Base-by-base conservation (phyloP, 2,113 vertebrate species). In the Vimba vimba region DNA sequence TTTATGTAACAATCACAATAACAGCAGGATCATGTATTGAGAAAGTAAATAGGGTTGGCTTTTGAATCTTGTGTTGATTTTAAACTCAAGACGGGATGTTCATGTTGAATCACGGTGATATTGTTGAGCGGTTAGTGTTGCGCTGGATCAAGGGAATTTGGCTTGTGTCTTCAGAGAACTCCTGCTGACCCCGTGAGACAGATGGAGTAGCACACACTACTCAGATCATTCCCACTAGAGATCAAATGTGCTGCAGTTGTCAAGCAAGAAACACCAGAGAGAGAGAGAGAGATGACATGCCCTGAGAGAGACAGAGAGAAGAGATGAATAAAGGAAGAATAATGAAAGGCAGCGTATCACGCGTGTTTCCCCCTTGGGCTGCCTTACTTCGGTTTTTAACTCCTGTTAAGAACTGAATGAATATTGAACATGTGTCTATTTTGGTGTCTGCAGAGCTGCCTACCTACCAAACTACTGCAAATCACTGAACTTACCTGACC, bases 201-300 rank as follows among this genome's bases (percentile, higher is more conserved):
- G 60, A 68, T n/a, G 36, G 43, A 60, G 79, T 64, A 64, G 83
- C 59, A 73, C 69, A 64, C 50, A 62, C 45, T 57, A 10, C 77
- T 88, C 77, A 60, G 47, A 64, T 78, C 59, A 71, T 43, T 45
- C 43, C 43, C 82, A 25, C 52, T 17, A 10, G 62, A 78, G 83
- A 82, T 68, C n/a, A 82, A 87, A 66, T 84, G 79, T 47, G 83
- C 76, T 62, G 52, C 76, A 74, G 82, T 89, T 82, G 85, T 87
- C 85, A 87, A 55, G 73, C 50, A 85, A 82, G 86, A 43, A 82
- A 23, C 60, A 62, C 78, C 17, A 25, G 73, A 25, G 73, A 83
- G 71, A 84, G 39, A 84, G 39, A 17, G 68, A 68, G 9, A 81
- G 52, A 74, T 43, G 55, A 45, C 15, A 27, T 68, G 57, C 27